Conservation (phyloP, 2,113 vertebrate species). For the Narcine bancroftii region DNA sequence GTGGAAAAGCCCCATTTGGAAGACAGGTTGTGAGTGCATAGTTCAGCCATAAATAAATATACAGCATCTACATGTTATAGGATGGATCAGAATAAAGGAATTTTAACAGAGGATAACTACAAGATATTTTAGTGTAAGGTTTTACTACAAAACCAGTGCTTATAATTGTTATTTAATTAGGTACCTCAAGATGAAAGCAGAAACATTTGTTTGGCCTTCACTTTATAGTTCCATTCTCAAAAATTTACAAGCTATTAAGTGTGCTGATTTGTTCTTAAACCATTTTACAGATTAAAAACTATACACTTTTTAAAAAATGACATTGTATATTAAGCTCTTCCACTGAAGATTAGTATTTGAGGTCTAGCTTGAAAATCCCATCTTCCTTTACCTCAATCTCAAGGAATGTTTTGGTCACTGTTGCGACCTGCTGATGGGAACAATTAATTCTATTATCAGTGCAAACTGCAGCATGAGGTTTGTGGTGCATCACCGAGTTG, state of each 20-base stretch:
- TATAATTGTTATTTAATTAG: not conserved
- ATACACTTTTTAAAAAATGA: not conserved
- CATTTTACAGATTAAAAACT: not conserved
- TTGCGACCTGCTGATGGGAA: not conserved
- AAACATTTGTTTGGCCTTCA: not conserved
- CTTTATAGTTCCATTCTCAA: not conserved
- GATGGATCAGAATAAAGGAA: not conserved
- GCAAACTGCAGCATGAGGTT: conserved; percentile 3
- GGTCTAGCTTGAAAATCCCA: not conserved
- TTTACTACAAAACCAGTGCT: not conserved
- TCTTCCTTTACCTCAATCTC: not conserved
- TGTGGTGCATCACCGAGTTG: conserved; percentile 41
- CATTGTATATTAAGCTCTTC: not conserved
- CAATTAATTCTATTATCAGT: not conserved
- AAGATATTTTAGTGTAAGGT: not conserved
- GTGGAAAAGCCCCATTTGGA: too few relatives aligned
- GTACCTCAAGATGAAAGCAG: not conserved
- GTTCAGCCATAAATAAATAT: not conserved
- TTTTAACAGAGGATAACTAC: not conserved
- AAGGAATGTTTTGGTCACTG: not conserved
- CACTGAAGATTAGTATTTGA: not conserved
- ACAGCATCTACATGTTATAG: not conserved
- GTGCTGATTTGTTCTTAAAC: not conserved
- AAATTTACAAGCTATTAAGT: not conserved
- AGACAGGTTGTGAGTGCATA: too few relatives aligned